A percentile compares a stretch with the other conserved stretches of the same genome.
Conservation (phyloP, 2,113 vertebrate species). For the Gopherus evgoodei region DNA sequence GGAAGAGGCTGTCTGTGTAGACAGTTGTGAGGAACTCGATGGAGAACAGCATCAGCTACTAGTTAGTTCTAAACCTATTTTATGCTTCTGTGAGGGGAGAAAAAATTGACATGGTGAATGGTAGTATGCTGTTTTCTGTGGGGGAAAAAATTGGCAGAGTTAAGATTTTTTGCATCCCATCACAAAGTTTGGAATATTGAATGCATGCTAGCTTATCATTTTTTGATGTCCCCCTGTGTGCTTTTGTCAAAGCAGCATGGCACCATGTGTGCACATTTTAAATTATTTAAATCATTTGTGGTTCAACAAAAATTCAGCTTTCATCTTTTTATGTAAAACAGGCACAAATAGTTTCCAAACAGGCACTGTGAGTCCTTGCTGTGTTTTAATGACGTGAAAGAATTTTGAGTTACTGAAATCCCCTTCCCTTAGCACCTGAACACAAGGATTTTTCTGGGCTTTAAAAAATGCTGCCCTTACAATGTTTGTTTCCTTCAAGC, state of each 20-base stretch:
- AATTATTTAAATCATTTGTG: not conserved
- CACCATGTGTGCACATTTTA: not conserved
- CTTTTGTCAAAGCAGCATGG: not conserved
- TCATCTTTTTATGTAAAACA: not conserved
- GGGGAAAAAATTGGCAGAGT: not conserved
- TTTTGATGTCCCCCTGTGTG: not conserved
- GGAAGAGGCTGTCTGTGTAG: not conserved
- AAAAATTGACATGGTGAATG: rapidly evolving
- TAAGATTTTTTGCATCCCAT: not conserved
- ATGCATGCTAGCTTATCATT: not conserved
- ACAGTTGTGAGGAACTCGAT: not conserved
- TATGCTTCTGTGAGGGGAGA: not conserved
- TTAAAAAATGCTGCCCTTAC: not conserved
- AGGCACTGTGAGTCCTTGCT: not conserved
- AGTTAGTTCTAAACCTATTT: not conserved
- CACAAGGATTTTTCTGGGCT: not conserved
- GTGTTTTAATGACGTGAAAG: not conserved
- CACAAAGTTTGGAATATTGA: not conserved
- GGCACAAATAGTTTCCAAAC: not conserved
- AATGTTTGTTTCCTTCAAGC: not conserved
- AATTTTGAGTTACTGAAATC: not conserved
- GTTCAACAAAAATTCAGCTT: not conserved
- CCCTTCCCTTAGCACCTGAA: not conserved
- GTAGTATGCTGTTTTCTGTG: not conserved
- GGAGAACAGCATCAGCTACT: not conserved